These are phyloP conservation scores for Ammodramus savannarum DNA, from an alignment of 2,113 vertebrate genomes.

Conservation along the genomic window DNA sequence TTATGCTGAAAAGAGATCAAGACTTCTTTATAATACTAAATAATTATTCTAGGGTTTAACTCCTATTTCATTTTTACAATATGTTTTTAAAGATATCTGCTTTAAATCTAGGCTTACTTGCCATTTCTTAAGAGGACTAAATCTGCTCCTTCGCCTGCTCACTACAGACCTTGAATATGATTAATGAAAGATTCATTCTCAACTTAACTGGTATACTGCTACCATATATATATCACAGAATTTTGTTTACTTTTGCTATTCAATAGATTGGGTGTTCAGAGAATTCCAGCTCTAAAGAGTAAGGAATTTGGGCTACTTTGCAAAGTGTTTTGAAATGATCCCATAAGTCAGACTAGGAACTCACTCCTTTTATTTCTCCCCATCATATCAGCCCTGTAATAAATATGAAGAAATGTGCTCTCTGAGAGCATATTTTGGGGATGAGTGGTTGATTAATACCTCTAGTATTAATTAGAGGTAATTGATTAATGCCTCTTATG, in stretches of 20 bases:
- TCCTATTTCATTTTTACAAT: background rate
- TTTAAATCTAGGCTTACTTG: background rate
- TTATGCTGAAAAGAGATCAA: constrained; percentile 3
- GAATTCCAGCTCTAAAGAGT: background rate
- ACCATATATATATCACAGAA: background rate
- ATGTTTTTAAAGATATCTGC: background rate
- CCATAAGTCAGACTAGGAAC: background rate
- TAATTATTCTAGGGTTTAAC: background rate
- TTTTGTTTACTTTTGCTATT: background rate
- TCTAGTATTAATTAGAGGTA: background rate
- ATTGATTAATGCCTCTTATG: background rate
- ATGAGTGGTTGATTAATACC: background rate
- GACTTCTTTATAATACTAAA: background rate
- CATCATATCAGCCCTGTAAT: background rate
- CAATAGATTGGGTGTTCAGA: background rate
- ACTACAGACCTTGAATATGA: background rate
- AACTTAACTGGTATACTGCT: background rate
- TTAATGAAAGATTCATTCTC: background rate
- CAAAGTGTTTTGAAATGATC: background rate
- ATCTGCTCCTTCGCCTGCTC: background rate
- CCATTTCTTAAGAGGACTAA: background rate
- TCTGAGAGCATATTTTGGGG: background rate
- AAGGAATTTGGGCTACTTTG: background rate
- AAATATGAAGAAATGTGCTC: background rate
- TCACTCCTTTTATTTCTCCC: background rate